Conservation (phyloP, 2,888 invertebrate genomes). For the Entomobrya proxima region DNA sequence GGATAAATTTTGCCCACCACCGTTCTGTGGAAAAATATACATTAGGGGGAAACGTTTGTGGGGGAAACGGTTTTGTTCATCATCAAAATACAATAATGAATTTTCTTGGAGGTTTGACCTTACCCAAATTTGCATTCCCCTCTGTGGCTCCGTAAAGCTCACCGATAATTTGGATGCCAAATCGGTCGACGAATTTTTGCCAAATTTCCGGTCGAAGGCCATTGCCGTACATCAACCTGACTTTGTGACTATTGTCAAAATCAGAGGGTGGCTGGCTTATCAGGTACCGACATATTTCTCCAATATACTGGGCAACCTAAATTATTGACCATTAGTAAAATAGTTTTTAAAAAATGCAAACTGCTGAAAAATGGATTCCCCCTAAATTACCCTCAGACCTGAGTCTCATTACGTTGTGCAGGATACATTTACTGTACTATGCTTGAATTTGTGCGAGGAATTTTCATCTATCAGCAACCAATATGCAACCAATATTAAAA, state of each 20-base stretch:
- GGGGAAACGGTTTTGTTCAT: no score
- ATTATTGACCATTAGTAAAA: background rate
- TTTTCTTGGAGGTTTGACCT: constrained; percentile 75
- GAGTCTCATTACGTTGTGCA: no score
- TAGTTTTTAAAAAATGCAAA: background rate
- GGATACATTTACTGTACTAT: no score
- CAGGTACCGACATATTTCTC: constrained; percentile 93
- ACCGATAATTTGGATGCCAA: constrained; percentile 88
- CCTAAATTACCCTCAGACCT: no score
- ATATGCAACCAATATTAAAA: no score
- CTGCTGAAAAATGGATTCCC: background rate
- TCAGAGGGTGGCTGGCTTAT: constrained; percentile 85
- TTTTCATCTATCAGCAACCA: no score
- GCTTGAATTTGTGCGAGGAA: no score
- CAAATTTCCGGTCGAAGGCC: constrained; percentile 96
- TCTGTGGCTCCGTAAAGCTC: constrained; percentile 99
- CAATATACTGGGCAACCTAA: constrained; percentile 86
- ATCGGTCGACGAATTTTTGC: constrained; percentile 91
- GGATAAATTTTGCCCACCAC: no score
- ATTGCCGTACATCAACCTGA: constrained; percentile 83
- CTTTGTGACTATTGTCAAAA: constrained; percentile 83
- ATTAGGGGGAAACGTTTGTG: no score
- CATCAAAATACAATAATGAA: no score
- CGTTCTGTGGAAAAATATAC: no score
- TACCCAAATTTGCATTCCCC: constrained; percentile 96